Evolutionary conservation across 2,888 invertebrate species (phyloP).

Genomic region (Parnassius orleans): DNA sequence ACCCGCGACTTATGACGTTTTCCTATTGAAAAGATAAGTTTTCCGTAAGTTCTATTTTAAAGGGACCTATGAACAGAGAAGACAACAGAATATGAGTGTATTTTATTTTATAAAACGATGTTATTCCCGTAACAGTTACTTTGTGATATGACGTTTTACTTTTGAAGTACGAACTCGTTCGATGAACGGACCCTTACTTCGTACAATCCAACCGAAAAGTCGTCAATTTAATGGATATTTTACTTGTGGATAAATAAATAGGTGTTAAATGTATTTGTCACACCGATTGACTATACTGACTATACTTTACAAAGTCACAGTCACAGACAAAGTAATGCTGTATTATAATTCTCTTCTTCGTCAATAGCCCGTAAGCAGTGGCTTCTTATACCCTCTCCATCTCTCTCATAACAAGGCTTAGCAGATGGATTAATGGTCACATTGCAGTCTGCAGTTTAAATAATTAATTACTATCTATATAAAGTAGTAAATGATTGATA

Average conservation of each 20-base stretch:
- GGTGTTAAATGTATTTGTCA: slow-evolving; percentile 10
- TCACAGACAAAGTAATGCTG: too few relatives aligned
- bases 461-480: too few relatives aligned
- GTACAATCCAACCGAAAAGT: slow-evolving; percentile 69
- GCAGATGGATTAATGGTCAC: too few relatives aligned
- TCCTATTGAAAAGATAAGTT: slow-evolving; percentile 47
- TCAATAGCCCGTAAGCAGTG: too few relatives aligned
- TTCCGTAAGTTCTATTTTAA: slow-evolving; percentile 37
- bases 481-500: too few relatives aligned
- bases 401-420: too few relatives aligned
- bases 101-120: slow-evolving; percentile 28
- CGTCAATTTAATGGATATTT: slow-evolving; percentile 36
- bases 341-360: too few relatives aligned
- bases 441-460: too few relatives aligned
- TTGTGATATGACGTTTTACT: slow-evolving; percentile 56
- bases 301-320: too few relatives aligned
- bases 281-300: too few relatives aligned
- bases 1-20: slow-evolving; percentile 56
- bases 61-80: slow-evolving; percentile 48
- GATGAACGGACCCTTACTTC: slow-evolving; percentile 70
- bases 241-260: slow-evolving; percentile 22
- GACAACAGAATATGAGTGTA: slow-evolving; percentile 46
- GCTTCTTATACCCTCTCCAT: too few relatives aligned
- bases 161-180: slow-evolving; percentile 55
- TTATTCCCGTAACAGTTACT: slow-evolving; percentile 32